Percentiles rank a stretch among this genome's conserved stretches.
These are phyloP conservation scores for Pygocentrus nattereri DNA, from an alignment of 2,797 vertebrate genomes.

Conservation along the genomic window DNA sequence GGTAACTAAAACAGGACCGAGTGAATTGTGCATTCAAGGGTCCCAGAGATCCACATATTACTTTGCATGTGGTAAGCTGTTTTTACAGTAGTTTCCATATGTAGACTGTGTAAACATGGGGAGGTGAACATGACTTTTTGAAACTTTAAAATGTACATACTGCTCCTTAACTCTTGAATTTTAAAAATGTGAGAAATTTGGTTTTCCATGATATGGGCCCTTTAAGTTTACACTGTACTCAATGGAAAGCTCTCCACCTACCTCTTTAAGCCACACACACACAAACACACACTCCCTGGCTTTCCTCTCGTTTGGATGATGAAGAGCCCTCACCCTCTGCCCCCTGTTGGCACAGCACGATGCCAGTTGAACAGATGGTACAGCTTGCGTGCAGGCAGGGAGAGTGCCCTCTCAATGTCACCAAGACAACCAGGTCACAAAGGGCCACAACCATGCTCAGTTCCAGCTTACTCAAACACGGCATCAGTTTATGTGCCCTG, in stretches of 20 bases:
- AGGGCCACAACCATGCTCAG: slow-evolving; percentile 38
- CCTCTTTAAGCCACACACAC: neutral
- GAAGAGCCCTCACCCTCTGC: slow-evolving; percentile 61
- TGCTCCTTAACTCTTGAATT: too few relatives aligned
- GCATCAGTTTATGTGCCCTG: slow-evolving; percentile 27
- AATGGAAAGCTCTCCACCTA: neutral
- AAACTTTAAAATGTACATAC: too few relatives aligned
- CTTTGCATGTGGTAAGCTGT: too few relatives aligned
- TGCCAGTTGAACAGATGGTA: slow-evolving; percentile 70
- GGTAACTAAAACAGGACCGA: too few relatives aligned
- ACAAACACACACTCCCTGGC: slow-evolving; percentile 17
- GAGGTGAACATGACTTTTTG: too few relatives aligned
- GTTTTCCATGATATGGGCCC: too few relatives aligned
- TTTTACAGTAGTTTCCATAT: too few relatives aligned
- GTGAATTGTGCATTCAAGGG: too few relatives aligned
- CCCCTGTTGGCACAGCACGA: slow-evolving; percentile 60
- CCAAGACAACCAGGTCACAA: slow-evolving; percentile 55
- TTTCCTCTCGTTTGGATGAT: slow-evolving; percentile 64
- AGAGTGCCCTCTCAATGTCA: slow-evolving; percentile 69
- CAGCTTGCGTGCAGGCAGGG: slow-evolving; percentile 53
- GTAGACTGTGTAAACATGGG: too few relatives aligned
- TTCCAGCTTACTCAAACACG: slow-evolving; percentile 35
- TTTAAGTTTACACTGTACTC: slow-evolving; percentile 6
- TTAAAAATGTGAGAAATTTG: too few relatives aligned
- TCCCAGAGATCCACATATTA: too few relatives aligned